Conservation (phyloP, 2,113 vertebrate species). For the Alces alces region DNA sequence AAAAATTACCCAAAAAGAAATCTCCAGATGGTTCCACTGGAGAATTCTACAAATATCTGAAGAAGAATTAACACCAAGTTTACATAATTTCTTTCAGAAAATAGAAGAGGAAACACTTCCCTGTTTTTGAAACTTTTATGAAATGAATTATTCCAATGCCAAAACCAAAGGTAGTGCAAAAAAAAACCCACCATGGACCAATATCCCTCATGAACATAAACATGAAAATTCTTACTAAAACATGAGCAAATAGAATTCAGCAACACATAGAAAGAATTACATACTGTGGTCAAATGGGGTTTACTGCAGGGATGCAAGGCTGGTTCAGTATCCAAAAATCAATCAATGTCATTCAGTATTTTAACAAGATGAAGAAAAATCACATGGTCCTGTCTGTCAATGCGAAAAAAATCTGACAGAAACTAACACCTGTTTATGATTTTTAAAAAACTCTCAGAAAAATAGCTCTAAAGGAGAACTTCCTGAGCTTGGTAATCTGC, state of each 20-base stretch:
- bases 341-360: background rate
- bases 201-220: background rate
- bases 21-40: background rate
- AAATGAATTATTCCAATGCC: background rate
- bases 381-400: background rate
- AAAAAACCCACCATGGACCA: background rate
- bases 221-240: background rate
- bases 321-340: background rate
- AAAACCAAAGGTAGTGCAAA: background rate
- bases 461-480: background rate
- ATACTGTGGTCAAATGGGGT: too few relatives aligned
- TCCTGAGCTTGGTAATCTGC: background rate
- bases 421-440: background rate
- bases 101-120: background rate
- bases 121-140: background rate
- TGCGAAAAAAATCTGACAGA: fast-evolving
- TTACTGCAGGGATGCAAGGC: background rate
- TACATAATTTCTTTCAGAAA: background rate
- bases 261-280: background rate
- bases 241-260: background rate
- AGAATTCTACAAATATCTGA: background rate
- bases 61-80: background rate
- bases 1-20: background rate
- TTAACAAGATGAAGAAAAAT: background rate
- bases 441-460: background rate